Evolutionary conservation across 2,888 invertebrate genomes (phyloP).

Genomic region (Eristalis arbustorum): DNA sequence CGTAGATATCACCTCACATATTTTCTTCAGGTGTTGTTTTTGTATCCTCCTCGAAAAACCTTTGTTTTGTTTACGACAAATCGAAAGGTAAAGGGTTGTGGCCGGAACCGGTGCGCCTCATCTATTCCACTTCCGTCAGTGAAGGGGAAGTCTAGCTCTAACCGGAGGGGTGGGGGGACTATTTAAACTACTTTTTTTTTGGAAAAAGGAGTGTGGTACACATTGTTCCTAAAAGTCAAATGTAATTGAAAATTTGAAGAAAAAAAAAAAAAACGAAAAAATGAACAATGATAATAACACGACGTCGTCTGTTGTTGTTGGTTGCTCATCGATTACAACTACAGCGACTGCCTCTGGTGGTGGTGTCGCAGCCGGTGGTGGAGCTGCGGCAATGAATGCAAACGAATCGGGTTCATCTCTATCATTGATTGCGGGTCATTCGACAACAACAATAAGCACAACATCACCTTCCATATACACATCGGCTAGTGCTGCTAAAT

Average conservation of each 20-base stretch:
- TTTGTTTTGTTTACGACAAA: neutral
- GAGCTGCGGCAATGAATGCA: conserved; percentile 20
- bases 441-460: conserved; percentile 47
- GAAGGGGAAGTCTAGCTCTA: neutral
- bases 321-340: conserved; percentile 60
- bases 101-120: neutral
- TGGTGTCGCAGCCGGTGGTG: neutral
- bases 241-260: conserved; percentile 52
- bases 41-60: neutral
- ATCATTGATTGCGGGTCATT: conserved; percentile 41
- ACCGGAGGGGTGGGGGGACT: too few relatives aligned
- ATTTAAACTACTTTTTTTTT: too few relatives aligned
- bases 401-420: conserved; percentile 15
- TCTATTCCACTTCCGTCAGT: neutral
- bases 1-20: neutral
- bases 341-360: conserved; percentile 32
- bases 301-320: conserved; percentile 54
- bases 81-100: neutral
- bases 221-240: conserved; percentile 42
- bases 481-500: conserved; percentile 42
- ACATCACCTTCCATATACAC: conserved; percentile 54
- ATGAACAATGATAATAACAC: conserved; percentile 68
- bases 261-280: conserved; percentile 53
- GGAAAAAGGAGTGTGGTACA: conserved; percentile 5
- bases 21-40: neutral